A percentile compares a stretch with the other conserved stretches of the same genome.
Conservation (phyloP, 2,888 invertebrate genomes). For the Plebejus argus region DNA sequence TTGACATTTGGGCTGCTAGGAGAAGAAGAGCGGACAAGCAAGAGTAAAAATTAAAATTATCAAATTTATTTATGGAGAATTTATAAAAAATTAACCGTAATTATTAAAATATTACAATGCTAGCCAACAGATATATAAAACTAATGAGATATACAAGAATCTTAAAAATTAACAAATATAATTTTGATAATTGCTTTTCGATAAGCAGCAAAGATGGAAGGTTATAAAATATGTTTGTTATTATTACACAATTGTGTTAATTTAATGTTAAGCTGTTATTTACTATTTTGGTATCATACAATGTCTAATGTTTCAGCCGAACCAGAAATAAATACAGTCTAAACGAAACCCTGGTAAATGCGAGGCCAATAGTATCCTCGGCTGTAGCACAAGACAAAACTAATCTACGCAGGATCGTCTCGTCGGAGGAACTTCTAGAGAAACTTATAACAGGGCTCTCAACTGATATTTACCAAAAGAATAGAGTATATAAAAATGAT, state of each 20-base stretch:
- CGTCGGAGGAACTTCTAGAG: conserved; percentile 62
- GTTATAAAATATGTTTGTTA: conserved; percentile 47
- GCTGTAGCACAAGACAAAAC: conserved; percentile 37
- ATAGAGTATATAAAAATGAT: conserved; percentile 73
- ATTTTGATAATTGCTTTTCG: conserved; percentile 43
- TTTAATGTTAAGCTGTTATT: background rate
- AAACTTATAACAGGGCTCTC: conserved; percentile 64
- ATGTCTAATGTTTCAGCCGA: background rate
- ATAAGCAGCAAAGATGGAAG: conserved; percentile 39
- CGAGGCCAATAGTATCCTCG: conserved; percentile 33
- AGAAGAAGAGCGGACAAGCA: too few relatives aligned
- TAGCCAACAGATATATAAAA: conserved; percentile 57
- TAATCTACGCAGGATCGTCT: conserved; percentile 37
- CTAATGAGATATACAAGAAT: conserved; percentile 52
- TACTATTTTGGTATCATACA: background rate
- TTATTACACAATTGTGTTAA: background rate
- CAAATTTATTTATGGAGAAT: too few relatives aligned
- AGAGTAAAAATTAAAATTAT: too few relatives aligned
- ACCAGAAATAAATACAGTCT: background rate
- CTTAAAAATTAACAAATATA: conserved; percentile 46
- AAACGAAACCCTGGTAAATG: background rate
- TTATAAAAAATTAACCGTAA: too few relatives aligned
- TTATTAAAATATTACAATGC: conserved; percentile 54
- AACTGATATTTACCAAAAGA: conserved; percentile 66
- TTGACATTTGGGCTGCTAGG: too few relatives aligned